Conservation (phyloP, 2,113 vertebrate genomes). For the Willisornis vidua region DNA sequence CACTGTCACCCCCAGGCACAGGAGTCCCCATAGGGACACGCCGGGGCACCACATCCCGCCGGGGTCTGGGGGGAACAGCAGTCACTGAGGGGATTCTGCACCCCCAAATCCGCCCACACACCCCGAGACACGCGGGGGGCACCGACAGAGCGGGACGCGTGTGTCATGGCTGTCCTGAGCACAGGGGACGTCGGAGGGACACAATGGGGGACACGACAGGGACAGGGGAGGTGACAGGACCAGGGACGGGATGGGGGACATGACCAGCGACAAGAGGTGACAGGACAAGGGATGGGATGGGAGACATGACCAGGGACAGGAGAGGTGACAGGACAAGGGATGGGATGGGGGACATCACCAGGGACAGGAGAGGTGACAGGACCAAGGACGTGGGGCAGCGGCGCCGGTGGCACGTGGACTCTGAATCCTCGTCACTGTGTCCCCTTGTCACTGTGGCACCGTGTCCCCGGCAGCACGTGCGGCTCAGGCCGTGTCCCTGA, state of each 20-base stretch:
- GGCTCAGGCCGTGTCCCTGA: not conserved
- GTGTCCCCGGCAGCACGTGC: not conserved
- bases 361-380: not conserved
- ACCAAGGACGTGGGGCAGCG: not conserved
- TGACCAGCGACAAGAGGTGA: not conserved
- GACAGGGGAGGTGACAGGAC: too few relatives aligned
- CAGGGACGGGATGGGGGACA: too few relatives aligned
- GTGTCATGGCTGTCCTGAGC: not conserved
- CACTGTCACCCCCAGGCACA: slow-evolving; percentile 65
- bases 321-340: not conserved
- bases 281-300: not conserved
- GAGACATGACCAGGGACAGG: too few relatives aligned
- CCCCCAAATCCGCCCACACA: not conserved
- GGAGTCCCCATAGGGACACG: slow-evolving; percentile 42
- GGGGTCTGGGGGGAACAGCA: not conserved
- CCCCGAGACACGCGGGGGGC: too few relatives aligned
- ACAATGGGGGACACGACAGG: too few relatives aligned
- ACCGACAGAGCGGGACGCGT: not conserved
- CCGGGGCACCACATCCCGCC: slow-evolving; percentile 67
- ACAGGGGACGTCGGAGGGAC: not conserved
- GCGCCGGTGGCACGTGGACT: not conserved
- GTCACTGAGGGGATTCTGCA: not conserved
- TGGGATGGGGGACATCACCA: too few relatives aligned
- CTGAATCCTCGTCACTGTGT: not conserved
- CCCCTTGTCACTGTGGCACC: not conserved